A percentile compares a stretch with the other conserved stretches of the same genome.
These are phyloP conservation scores for Phocides pigmalion DNA, from an alignment of 1,140 invertebrate species.

Conservation along the genomic window DNA sequence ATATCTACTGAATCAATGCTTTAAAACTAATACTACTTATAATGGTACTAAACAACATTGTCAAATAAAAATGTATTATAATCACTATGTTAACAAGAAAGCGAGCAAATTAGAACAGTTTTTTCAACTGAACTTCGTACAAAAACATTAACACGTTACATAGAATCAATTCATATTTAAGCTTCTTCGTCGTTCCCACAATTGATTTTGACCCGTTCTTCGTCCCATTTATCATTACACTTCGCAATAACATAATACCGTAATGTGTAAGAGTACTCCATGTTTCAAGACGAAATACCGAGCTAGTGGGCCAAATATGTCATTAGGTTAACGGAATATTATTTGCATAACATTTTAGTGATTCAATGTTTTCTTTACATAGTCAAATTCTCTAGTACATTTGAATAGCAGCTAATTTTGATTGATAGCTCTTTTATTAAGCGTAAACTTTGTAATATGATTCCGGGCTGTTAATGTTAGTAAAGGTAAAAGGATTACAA, in stretches of 20 bases:
- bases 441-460: conserved; percentile 1
- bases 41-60: too few species aligned
- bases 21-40: too few species aligned
- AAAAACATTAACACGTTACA: conserved; percentile 34
- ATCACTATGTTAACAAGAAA: too few species aligned
- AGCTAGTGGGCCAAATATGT: conserved; percentile 70
- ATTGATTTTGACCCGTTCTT: conserved; percentile 69
- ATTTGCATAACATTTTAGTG: conserved; percentile 67
- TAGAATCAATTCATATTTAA: conserved; percentile 36
- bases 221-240: conserved; percentile 59
- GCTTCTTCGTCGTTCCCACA: conserved; percentile 38
- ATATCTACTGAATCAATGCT: too few species aligned
- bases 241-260: conserved; percentile 65
- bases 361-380: conserved; percentile 34
- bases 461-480: conserved; percentile 14
- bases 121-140: too few species aligned
- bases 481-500: conserved; percentile 65
- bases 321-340: conserved; percentile 72
- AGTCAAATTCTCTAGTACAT: conserved; percentile 1
- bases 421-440: not conserved
- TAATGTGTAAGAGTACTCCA: conserved; percentile 61
- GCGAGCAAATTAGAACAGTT: too few species aligned
- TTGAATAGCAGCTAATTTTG: not conserved
- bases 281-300: conserved; percentile 47
- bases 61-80: too few species aligned